These are phyloP conservation scores for Heterocephalus glaber DNA, from an alignment of 2,113 vertebrate genomes.

Conservation along the genomic window DNA sequence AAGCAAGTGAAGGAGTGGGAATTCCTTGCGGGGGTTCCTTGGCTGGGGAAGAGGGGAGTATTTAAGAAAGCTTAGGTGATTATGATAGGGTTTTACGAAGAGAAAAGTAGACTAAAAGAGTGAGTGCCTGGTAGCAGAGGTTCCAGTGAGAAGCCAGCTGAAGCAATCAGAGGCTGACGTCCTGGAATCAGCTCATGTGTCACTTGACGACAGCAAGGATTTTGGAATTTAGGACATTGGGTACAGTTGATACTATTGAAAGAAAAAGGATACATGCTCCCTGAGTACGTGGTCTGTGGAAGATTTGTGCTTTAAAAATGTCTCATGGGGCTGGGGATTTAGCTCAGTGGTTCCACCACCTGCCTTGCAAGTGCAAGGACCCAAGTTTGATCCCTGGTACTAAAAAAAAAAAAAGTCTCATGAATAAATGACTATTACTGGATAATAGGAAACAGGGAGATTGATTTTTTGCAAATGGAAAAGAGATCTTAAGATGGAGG, in stretches of 20 bases:
- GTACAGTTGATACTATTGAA: not conserved
- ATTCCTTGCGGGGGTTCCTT: not conserved
- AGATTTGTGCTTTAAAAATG: not conserved
- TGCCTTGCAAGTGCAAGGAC: too few species aligned
- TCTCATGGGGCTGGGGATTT: not conserved
- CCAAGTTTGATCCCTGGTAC: too few species aligned
- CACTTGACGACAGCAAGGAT: not conserved
- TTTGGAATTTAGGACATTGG: not conserved
- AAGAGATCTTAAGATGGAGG: not conserved
- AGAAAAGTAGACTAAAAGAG: not conserved
- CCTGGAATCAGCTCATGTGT: not conserved
- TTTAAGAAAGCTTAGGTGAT: not conserved
- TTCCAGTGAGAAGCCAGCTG: not conserved
- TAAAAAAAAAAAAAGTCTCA: not conserved
- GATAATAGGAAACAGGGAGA: not conserved
- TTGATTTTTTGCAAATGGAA: not conserved
- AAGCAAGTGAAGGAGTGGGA: not conserved
- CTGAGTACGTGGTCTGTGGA: not conserved
- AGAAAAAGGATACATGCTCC: not conserved
- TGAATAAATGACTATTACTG: not conserved
- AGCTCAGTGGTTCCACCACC: too few species aligned
- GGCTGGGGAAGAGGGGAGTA: not conserved
- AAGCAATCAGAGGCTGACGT: not conserved
- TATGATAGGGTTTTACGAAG: not conserved
- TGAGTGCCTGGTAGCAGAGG: not conserved